A percentile compares a stretch with the other conserved stretches of the same genome.
These are phyloP conservation scores for Mus caroli DNA, from an alignment of 2,797 vertebrate genomes.

Conservation along the genomic window DNA sequence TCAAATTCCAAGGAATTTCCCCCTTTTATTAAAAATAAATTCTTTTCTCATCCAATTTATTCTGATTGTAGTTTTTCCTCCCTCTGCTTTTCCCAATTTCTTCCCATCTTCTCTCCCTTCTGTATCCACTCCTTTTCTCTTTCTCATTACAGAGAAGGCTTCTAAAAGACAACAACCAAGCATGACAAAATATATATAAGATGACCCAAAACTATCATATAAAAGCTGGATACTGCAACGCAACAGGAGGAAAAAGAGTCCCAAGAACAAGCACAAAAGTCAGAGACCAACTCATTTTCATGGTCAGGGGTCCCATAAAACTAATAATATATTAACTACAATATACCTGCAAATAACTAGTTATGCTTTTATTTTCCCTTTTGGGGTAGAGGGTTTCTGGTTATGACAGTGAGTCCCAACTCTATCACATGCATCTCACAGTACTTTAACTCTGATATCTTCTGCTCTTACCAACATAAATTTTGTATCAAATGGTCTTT, in stretches of 20 bases:
- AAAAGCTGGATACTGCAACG: background rate
- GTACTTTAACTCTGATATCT: background rate
- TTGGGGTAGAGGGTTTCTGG: background rate
- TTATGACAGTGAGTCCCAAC: background rate
- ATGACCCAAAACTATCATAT: background rate
- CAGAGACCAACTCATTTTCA: background rate
- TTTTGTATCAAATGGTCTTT: slow-evolving; percentile 18
- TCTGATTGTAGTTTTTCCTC: background rate
- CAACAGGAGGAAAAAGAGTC: background rate
- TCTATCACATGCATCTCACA: background rate
- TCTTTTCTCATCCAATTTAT: background rate
- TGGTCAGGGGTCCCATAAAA: background rate
- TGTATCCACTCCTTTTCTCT: background rate
- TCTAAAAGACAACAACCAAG: background rate
- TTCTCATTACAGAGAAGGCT: background rate
- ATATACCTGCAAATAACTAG: background rate
- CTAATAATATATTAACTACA: background rate
- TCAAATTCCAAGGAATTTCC: background rate
- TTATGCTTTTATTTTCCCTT: background rate
- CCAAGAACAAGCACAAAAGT: background rate
- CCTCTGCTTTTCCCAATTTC: background rate
- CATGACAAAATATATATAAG: background rate
- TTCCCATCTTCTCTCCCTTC: background rate
- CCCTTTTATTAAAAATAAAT: background rate
- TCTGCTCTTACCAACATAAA: background rate